Base-by-base conservation (phyloP, 2,888 invertebrate genomes). In the Trichopoda pennipes region DNA sequence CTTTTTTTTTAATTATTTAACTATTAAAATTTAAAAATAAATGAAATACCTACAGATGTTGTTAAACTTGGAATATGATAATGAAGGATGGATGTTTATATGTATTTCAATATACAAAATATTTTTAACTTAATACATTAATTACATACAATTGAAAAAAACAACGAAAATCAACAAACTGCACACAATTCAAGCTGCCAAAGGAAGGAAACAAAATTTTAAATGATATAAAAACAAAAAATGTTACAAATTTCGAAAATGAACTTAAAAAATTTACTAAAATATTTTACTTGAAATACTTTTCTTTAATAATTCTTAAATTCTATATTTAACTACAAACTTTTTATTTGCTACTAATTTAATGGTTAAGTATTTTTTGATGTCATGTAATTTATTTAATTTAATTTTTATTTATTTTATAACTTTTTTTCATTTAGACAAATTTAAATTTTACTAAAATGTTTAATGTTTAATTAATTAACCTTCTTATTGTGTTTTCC, bases 251-350 rank as follows among this genome's bases (percentile, higher is more conserved):
- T 44, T 44, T 44, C 6, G n/a, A 44, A 44, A 44, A 44, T n/a
- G 14, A 14, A 44, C 16, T 44, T 16, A 44, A 44, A 44, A n/a
- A n/a, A 6, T 44, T 16, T 44, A 3, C 14, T 44, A 44, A 44
- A 44, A 44, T 16, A 2, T n/a, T 44, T 44, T 1, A 44, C 42
- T 44, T 49, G 12, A 17, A 23, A 53, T 49, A 23, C 17, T 49
- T 49, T 49, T 49, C n/a, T n/a, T 38, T 38, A 10, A 38, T 38
- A 44, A 47, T 63, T 70, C 78, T 72, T 79, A 79, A 72, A 51
- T 56, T n/a, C 72, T 80, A 80, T 35, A 80, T 80, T 80, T 80
- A 44, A 70, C 80, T 76, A 75, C 70, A 28, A 75, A 12, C 19
- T 74, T 74, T n/a, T 74, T 76, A 61, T 63, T 51, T 23, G 12